Base-by-base conservation (phyloP, 2,888 invertebrate species). In the Hirtodrosophila duncani region DNA sequence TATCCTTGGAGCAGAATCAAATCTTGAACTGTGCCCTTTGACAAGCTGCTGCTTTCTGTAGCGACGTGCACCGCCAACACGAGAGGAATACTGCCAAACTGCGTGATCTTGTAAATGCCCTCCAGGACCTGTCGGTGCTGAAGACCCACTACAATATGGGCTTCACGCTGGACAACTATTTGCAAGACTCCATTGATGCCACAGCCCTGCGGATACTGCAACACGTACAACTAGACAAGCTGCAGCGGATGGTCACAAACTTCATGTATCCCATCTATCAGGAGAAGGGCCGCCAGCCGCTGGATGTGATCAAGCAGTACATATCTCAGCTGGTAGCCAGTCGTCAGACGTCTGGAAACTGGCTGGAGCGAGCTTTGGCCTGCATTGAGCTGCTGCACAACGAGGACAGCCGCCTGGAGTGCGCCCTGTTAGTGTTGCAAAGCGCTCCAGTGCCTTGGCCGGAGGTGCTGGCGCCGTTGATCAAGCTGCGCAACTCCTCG, bases 361-460 rank as follows among this genome's bases (percentile, higher is more conserved):
- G 87, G 87, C 53, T 86, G 8, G 84, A 82, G 7, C 82, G 87
- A 9, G 79, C 86, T 0, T 82, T 86, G 17, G 65, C 74, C 10
- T 84, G 82, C 7, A 84, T 87, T 16, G 79, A 84, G 13, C 43
- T 87, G 8, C 53, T 87, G 3, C 85, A 86, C 36, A 86, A 84
- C 42, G 86, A 87, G 45, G 85, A 87, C 36, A 84, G 82, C 29
- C 86, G 86, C n/a, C 49, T 87, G 16, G 78, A 83, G 38, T 80
- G 83, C 27, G 83, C 86, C 0, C 55, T 87, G 18, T 63, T 79
- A 1, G 84, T 87, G 6, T 61, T 87, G 3, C 84, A 86, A 71
- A 75, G 81, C 8, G 77, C 87, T 0, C 84, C 86, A 3, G 86
- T 87, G 1, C 87, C 87, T 0, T 87, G 87, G 87, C 82, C 86